Evolutionary conservation across 2,888 invertebrate species (phyloP).

Genomic region (Caenorhabditis japonica): DNA sequence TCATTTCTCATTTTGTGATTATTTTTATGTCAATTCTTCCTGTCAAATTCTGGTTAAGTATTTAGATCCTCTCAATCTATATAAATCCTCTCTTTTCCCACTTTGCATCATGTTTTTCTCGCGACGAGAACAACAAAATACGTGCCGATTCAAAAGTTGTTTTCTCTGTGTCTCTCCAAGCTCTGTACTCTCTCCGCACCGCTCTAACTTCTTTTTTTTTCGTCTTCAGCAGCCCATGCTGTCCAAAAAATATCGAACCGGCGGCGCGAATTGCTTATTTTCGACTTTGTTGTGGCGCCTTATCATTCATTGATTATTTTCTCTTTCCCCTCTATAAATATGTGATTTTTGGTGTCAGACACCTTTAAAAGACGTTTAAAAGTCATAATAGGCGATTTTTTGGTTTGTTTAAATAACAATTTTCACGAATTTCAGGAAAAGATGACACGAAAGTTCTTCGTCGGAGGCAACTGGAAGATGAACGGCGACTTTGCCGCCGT

Average conservation of each 20-base stretch:
- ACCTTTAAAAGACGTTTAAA: too few species aligned
- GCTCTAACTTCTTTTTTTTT: background rate
- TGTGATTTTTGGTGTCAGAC: background rate
- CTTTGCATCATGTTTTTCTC: conserved; percentile 7
- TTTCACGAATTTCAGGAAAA: background rate
- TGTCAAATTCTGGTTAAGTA: too few species aligned
- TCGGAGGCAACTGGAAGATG: conserved; percentile 99
- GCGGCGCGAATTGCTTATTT: conserved; percentile 1
- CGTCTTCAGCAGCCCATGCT: too few species aligned
- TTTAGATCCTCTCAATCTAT: too few species aligned
- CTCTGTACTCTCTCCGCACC: background rate
- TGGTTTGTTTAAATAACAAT: background rate
- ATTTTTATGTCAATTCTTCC: too few species aligned
- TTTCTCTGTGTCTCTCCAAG: conserved; percentile 18
- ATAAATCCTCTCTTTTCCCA: background rate
- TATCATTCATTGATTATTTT: background rate
- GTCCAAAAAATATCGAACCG: conserved; percentile 16
- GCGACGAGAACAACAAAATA: conserved; percentile 39
- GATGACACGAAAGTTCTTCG: conserved; percentile 88
- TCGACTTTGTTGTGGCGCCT: background rate
- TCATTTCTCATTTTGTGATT: too few species aligned
- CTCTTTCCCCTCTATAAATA: background rate
- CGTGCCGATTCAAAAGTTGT: conserved; percentile 31
- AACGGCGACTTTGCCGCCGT: conserved; percentile 83
- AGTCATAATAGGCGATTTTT: background rate